A percentile compares a stretch with the other conserved stretches of the same genome.
Conservation (phyloP, 2,888 invertebrate species). For the Antheraea yamamai region DNA sequence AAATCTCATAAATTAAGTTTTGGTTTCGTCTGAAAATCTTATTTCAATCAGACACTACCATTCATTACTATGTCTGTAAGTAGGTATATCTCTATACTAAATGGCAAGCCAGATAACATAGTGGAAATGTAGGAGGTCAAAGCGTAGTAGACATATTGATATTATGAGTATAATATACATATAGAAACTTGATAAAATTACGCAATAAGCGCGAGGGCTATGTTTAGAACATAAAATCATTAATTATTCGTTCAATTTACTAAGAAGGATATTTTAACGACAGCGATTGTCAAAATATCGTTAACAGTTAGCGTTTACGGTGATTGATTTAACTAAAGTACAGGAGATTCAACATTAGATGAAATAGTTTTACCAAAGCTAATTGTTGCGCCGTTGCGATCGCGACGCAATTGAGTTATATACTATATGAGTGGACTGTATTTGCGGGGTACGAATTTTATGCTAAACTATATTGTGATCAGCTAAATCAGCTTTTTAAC, state of each 20-base stretch:
- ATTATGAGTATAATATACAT: background rate
- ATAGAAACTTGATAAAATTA: background rate
- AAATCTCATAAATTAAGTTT: background rate
- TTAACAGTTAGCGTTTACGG: too few species aligned
- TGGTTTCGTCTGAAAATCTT: too few species aligned
- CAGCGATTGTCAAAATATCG: too few species aligned
- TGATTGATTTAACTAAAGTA: too few species aligned
- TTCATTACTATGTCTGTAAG: slow-evolving; percentile 1
- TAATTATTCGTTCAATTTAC: background rate
- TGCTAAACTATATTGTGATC: too few species aligned
- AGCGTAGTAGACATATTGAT: slow-evolving; percentile 4
- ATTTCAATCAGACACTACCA: background rate
- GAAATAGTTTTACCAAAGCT: too few species aligned
- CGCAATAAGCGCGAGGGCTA: background rate
- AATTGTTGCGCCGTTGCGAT: too few species aligned
- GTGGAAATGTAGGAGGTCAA: slow-evolving; percentile 9
- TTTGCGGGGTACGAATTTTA: too few species aligned
- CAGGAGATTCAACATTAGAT: too few species aligned
- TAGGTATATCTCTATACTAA: slow-evolving; percentile 41
- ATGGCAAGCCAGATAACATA: background rate
- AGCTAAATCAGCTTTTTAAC: too few species aligned
- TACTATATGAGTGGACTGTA: too few species aligned
- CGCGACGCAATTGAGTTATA: too few species aligned
- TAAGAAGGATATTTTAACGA: background rate
- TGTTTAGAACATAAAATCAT: background rate